Conservation (phyloP, 2,888 invertebrate genomes). For the Drosophila melanosoma region DNA sequence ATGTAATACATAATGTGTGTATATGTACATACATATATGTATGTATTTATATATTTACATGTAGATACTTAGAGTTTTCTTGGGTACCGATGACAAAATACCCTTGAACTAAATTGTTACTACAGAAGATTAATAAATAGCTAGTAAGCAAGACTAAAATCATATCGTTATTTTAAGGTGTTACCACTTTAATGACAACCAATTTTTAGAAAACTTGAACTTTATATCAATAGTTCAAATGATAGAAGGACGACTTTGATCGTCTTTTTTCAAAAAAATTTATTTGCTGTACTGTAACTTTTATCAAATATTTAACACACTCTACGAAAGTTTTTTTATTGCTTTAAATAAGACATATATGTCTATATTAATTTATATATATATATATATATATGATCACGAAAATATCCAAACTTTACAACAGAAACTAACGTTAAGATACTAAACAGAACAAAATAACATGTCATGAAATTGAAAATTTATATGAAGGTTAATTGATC, state of each 20-base stretch:
- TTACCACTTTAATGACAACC: background rate
- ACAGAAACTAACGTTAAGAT: background rate
- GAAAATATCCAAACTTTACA: background rate
- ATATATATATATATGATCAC: background rate
- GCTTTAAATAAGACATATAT: background rate
- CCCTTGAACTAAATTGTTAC: background rate
- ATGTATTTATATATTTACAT: constrained; percentile 16
- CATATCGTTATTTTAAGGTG: background rate
- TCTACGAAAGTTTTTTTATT: background rate
- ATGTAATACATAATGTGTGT: background rate
- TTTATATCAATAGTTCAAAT: background rate
- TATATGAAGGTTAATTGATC: background rate
- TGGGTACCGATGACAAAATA: background rate
- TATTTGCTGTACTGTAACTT: background rate
- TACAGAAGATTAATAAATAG: background rate
- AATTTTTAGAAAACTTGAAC: background rate
- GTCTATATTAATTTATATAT: background rate
- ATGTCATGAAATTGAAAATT: background rate
- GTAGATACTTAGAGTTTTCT: background rate
- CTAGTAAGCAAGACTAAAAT: background rate
- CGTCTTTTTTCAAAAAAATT: background rate
- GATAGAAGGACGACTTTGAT: background rate
- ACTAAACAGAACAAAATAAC: background rate
- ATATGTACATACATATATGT: background rate
- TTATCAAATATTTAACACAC: background rate